Conservation (phyloP, 1,140 invertebrate genomes). For the Pseudachorutes palmiensis region DNA sequence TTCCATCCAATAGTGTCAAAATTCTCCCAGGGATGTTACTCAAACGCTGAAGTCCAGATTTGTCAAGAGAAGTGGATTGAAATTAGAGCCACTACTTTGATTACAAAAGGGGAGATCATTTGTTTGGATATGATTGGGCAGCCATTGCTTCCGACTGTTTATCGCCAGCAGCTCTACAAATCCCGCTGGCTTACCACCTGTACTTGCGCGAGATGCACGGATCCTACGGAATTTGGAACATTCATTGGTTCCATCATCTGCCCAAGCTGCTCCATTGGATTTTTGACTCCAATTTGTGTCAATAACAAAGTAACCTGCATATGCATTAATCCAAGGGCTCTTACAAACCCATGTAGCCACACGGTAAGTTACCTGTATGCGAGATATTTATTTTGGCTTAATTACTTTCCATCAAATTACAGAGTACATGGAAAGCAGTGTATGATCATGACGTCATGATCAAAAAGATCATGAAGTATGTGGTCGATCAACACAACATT, state of each 20-base stretch:
- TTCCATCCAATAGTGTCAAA: not conserved
- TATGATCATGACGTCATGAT: no score
- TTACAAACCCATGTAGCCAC: no score
- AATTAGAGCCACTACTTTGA: not conserved
- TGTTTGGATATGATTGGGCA: not conserved
- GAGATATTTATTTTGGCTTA: no score
- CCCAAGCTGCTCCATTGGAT: not conserved
- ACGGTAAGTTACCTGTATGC: no score
- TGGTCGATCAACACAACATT: no score
- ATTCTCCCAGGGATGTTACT: not conserved
- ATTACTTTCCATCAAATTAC: no score
- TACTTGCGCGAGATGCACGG: not conserved
- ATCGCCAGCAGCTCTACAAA: not conserved
- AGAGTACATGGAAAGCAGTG: no score
- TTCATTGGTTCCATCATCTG: not conserved
- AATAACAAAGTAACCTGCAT: not conserved
- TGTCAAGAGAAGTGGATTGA: not conserved
- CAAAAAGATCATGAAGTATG: no score
- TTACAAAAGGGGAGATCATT: not conserved
- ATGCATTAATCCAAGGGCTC: no score
- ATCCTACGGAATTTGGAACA: conserved; percentile 1
- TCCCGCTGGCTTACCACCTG: not conserved
- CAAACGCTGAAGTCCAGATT: not conserved
- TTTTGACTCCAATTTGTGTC: not conserved
- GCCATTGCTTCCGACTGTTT: not conserved